Conservation (phyloP, 2,113 vertebrate species). For the Rhinolophus ferrumequinum region DNA sequence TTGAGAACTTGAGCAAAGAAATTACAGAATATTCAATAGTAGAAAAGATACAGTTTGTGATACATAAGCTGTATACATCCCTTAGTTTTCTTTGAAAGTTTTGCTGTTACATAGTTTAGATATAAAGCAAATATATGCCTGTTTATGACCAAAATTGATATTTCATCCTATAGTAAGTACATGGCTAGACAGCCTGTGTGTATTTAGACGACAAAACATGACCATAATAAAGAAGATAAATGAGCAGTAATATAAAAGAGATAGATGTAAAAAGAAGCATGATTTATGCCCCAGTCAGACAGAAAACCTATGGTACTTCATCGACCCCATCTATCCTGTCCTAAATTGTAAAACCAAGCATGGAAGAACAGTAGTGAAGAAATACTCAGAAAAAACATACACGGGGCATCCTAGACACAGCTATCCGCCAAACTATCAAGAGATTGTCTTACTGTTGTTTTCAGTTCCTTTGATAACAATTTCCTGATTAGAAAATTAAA, state of each 20-base stretch:
- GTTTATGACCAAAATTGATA: not conserved
- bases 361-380: not conserved
- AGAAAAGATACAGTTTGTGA: not conserved
- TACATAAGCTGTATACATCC: not conserved
- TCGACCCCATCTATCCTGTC: not conserved
- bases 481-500: slow-evolving; percentile 76
- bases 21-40: not conserved
- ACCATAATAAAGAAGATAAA: slow-evolving; percentile 42
- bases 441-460: not conserved
- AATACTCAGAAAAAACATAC: not conserved
- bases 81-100: not conserved
- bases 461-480: slow-evolving; percentile 52
- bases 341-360: not conserved
- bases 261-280: not conserved
- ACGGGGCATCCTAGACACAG: not conserved
- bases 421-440: not conserved
- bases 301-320: slow-evolving; percentile 14
- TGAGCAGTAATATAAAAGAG: not conserved
- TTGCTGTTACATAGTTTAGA: not conserved
- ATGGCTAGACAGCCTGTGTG: not conserved
- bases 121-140: slow-evolving; percentile 3
- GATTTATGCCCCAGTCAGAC: not conserved
- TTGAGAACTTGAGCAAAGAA: not conserved
- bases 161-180: not conserved
- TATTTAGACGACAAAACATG: slow-evolving; percentile 18